Evolutionary conservation across 2,113 vertebrate species (phyloP).

Genomic region (Pontoporia blainvillei): DNA sequence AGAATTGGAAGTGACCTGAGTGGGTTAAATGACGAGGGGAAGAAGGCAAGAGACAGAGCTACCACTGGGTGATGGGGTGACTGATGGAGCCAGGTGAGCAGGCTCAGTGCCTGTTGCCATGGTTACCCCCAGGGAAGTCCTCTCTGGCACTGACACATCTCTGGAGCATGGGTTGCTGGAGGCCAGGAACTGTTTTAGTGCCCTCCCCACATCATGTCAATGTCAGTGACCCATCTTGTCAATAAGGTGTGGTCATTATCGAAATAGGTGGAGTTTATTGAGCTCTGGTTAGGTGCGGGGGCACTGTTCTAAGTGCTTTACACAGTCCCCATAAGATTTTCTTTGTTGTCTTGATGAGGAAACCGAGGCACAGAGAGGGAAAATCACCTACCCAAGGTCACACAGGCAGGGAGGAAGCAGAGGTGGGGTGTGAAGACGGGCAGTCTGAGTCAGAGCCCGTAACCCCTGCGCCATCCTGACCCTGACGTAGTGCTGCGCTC

Average conservation of each 20-base stretch:
- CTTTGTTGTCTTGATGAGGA: background rate
- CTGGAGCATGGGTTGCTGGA: background rate
- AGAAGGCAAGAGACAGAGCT: background rate
- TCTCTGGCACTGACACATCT: background rate
- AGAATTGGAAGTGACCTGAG: background rate
- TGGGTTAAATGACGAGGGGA: background rate
- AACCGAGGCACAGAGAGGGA: background rate
- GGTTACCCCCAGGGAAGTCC: background rate
- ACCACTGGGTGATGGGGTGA: background rate
- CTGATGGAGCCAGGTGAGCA: background rate
- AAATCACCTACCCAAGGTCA: background rate
- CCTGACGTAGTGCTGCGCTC: accelerated
- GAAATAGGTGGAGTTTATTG: accelerated
- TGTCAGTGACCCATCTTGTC: background rate
- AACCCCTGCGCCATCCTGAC: accelerated
- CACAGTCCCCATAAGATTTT: background rate
- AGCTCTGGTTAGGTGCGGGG: background rate
- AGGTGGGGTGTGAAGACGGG: background rate
- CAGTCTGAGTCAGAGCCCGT: background rate
- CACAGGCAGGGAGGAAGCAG: background rate
- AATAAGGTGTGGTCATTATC: background rate
- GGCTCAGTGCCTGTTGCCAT: background rate
- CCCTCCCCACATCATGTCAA: background rate
- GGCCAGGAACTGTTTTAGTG: background rate
- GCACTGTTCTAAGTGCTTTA: background rate